Evolutionary conservation across 2,113 vertebrate species (phyloP), one percentile per base, ranked within the genome.

Genomic region (Lethenteron reissneri): DNA sequence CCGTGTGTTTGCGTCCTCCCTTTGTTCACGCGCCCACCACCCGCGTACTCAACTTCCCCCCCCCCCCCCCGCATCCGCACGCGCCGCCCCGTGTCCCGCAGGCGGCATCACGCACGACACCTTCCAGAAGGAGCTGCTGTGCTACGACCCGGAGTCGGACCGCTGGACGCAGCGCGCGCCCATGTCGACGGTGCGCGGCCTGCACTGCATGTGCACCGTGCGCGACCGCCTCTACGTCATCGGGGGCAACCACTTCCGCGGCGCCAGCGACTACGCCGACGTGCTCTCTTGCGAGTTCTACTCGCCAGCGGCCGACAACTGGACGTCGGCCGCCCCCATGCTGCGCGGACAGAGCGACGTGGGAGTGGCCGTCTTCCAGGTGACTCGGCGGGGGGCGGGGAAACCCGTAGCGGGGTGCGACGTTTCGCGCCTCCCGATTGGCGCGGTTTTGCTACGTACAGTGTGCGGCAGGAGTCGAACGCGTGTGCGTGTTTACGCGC

Each of bases 141-240:
- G 81, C 56, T 85, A 85, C 56, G 71, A 85, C 60, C 82, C 84
- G 0, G 73, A 71, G 0, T 41, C 59, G 1, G 78, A 85, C 77
- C n/a, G 64, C 1, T 86, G 84, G 84, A 78, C 75, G 12, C 81
- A 75, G 1, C 76, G 79, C 9, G 80, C 82, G 0, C 81, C 84
- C 80, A 86, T 86, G 84, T 78, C 41, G 58, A 83, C 85, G 57
- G 80, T 85, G 3, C 82, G 84, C 0, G 84, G 84, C 14, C 81
- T 85, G 2, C 84, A 86, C 77, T 85, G 84, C 79, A 86, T 86
- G 84, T 86, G 83, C 80, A 81, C 84, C 0, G 75, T 82, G 3
- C 82, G 72, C 2, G 82, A 84, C 74, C 77, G 74, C 56, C 84
- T 86, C 75, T 86, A 83, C 19, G 84, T 86, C 17, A 85, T 85